Conservation (phyloP, 30 jellyfish, hydroid and myxozoan genomes). For the Turritopsis rubra region DNA sequence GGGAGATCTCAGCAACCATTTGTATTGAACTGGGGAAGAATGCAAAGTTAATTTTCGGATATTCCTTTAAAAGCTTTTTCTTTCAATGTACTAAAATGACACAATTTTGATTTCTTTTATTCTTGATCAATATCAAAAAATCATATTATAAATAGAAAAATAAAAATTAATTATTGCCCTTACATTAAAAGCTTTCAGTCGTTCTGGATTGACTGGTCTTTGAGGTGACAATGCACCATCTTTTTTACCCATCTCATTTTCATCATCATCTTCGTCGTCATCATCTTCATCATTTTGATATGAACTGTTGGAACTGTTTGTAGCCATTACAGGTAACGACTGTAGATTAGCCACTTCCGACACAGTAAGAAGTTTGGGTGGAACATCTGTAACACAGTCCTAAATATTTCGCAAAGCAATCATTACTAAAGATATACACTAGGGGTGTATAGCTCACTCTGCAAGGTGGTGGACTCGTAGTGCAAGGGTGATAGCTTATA, state of each 20-base stretch:
- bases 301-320: neutral
- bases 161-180: neutral
- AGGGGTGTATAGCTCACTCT: no score
- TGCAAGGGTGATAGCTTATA: no score
- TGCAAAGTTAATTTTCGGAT: no score
- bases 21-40: no score
- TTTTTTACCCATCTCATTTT: conserved; percentile 69
- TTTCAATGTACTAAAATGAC: no score
- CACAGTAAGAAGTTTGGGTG: neutral
- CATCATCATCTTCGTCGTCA: conserved; percentile 87
- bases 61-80: no score
- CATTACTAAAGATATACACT: neutral
- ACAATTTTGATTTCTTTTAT: no score
- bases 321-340: neutral
- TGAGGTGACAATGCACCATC: conserved; percentile 48
- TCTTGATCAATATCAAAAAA: no score
- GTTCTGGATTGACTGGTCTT: conserved; percentile 70
- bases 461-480: no score
- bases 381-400: neutral
- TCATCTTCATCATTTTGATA: conserved; percentile 13
- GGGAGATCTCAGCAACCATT: no score
- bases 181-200: conserved; percentile 95
- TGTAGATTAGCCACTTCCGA: neutral
- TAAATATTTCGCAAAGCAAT: neutral
- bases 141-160: no score